Conservation (phyloP, 2,113 vertebrate species). For the Neomonachus schauinslandi region DNA sequence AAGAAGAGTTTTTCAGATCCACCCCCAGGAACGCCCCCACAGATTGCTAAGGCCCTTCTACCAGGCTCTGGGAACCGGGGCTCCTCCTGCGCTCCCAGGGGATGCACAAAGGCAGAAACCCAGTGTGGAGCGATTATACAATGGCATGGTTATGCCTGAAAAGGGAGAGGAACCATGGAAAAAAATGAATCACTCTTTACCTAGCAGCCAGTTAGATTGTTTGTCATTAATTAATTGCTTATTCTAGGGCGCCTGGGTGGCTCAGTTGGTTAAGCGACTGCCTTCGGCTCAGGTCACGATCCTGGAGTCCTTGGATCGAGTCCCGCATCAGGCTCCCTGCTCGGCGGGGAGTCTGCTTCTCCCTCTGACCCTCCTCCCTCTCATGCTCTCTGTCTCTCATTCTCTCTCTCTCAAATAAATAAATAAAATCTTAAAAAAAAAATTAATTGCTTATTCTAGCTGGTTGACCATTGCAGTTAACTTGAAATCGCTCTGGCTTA, state of each 20-base stretch:
- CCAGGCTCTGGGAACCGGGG: background rate
- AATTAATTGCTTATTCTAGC: background rate
- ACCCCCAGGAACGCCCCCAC: slow-evolving; percentile 26
- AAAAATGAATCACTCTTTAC: background rate
- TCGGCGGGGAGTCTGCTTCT: too few species aligned
- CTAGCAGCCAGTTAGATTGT: background rate
- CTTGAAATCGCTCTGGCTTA: slow-evolving; percentile 29
- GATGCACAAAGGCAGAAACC: background rate
- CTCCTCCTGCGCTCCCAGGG: background rate
- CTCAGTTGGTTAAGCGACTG: too few species aligned
- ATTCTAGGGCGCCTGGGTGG: too few species aligned
- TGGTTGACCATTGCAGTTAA: background rate
- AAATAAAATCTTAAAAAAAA: too few species aligned
- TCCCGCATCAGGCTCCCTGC: too few species aligned
- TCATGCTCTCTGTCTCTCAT: too few species aligned
- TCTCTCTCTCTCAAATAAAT: too few species aligned
- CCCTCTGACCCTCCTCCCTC: too few species aligned
- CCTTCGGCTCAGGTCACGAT: too few species aligned
- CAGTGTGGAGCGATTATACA: background rate
- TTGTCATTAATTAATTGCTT: background rate
- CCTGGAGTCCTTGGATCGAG: too few species aligned
- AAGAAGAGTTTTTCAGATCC: slow-evolving; percentile 59
- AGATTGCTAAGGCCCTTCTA: background rate
- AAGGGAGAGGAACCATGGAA: background rate
- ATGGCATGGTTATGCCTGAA: background rate